Conservation (phyloP, 2,888 invertebrate genomes). For the Leptogaster cylindrica region DNA sequence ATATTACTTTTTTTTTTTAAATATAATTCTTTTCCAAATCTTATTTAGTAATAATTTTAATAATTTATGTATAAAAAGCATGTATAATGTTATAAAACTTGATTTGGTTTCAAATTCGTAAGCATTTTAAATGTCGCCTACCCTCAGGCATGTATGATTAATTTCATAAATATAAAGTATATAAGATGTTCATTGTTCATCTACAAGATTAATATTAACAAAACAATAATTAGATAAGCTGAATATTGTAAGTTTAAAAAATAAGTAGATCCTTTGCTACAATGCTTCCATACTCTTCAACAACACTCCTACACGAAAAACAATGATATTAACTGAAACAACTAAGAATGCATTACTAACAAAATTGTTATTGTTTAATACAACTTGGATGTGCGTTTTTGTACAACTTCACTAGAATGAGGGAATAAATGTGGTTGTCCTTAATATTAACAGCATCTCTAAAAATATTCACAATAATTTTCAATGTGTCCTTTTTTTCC, state of each 20-base stretch:
- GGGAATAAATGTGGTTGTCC: constrained; percentile 10
- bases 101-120: constrained; percentile 43
- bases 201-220: constrained; percentile 13
- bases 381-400: constrained; percentile 28
- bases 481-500: no score
- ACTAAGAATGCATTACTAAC: not conserved
- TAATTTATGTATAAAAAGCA: constrained; percentile 46
- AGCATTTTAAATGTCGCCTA: constrained; percentile 36
- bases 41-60: constrained; percentile 37
- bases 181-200: constrained; percentile 10
- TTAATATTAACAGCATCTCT: constrained; percentile 33
- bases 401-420: constrained; percentile 29
- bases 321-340: not conserved
- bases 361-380: no score
- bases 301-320: not conserved
- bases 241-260: not conserved
- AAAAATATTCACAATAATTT: constrained; percentile 34
- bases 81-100: constrained; percentile 47
- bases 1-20: constrained; percentile 34
- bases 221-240: constrained; percentile 5
- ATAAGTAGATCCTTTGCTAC: not conserved
- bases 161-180: constrained; percentile 33
- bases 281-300: not conserved
- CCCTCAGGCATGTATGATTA: constrained; percentile 27
- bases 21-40: constrained; percentile 35